Evolutionary conservation across 2,888 invertebrate species (phyloP).

Genomic region (Globia sparganii): DNA sequence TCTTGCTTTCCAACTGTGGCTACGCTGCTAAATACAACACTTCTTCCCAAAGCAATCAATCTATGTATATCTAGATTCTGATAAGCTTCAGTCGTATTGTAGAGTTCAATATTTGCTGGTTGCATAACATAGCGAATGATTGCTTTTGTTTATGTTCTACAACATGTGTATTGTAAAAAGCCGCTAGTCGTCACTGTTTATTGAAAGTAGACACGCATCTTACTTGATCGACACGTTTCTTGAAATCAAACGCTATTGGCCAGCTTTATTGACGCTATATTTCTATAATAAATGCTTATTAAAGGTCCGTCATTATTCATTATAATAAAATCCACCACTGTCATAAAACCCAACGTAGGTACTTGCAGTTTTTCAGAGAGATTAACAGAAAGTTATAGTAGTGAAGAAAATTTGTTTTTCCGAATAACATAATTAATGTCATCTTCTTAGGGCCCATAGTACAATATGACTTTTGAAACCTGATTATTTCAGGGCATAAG

Average conservation of each 20-base stretch:
- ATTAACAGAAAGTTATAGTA: conserved; percentile 13
- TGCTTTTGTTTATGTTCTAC: conserved; percentile 47
- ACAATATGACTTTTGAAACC: background rate
- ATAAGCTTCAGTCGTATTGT: conserved; percentile 6
- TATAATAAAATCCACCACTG: background rate
- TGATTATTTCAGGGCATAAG: background rate
- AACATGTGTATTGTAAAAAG: conserved; percentile 53
- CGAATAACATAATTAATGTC: background rate
- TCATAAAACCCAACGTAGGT: background rate
- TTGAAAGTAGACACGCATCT: conserved; percentile 37
- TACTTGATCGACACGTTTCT: conserved; percentile 20
- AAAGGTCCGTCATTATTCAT: background rate
- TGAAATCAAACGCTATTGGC: background rate
- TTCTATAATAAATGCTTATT: background rate
- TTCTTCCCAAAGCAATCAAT: conserved; percentile 16
- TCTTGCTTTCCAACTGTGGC: background rate
- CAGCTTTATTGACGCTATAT: background rate
- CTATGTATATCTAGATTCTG: conserved; percentile 17
- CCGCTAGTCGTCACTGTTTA: conserved; percentile 24
- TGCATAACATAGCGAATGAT: conserved; percentile 47
- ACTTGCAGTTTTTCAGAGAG: background rate
- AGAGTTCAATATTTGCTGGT: conserved; percentile 30
- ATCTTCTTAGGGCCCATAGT: background rate
- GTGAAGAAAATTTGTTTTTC: conserved; percentile 1
- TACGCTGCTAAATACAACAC: background rate